A percentile compares a stretch with the other conserved stretches of the same genome.
These are phyloP conservation scores for Tarsius wallacei DNA, from an alignment of 2,797 vertebrate species.

Conservation along the genomic window DNA sequence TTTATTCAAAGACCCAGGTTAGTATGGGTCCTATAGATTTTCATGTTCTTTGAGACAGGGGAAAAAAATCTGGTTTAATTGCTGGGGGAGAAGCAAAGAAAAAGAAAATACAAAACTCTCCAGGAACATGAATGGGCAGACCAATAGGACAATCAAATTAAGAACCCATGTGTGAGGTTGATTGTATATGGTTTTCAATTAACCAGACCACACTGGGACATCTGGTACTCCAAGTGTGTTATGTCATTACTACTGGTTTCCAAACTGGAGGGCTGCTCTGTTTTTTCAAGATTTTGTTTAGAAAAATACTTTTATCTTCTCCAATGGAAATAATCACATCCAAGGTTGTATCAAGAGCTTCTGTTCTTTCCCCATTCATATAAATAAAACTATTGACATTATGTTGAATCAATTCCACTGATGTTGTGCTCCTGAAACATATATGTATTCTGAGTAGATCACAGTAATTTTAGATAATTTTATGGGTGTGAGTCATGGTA, in stretches of 20 bases:
- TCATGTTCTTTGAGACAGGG: not conserved
- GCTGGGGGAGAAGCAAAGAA: not conserved
- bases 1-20: not conserved
- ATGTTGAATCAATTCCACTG: not conserved
- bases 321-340: not conserved
- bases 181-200: conserved; percentile 53
- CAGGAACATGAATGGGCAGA: not conserved
- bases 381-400: not conserved
- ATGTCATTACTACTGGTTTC: not conserved
- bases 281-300: conserved; percentile 31
- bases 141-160: not conserved
- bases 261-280: not conserved
- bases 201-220: conserved; percentile 38
- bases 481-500: not conserved
- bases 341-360: not conserved
- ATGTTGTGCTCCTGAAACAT: not conserved
- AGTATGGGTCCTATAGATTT: not conserved
- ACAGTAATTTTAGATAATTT: not conserved
- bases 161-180: conserved; percentile 23
- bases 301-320: conserved; percentile 53
- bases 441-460: not conserved
- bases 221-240: not conserved
- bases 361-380: not conserved
- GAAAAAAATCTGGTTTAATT: conserved; percentile 15
- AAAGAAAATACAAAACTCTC: not conserved